Evolutionary conservation across 2,888 invertebrate species (phyloP).

Genomic region (Aporophyla nigra): DNA sequence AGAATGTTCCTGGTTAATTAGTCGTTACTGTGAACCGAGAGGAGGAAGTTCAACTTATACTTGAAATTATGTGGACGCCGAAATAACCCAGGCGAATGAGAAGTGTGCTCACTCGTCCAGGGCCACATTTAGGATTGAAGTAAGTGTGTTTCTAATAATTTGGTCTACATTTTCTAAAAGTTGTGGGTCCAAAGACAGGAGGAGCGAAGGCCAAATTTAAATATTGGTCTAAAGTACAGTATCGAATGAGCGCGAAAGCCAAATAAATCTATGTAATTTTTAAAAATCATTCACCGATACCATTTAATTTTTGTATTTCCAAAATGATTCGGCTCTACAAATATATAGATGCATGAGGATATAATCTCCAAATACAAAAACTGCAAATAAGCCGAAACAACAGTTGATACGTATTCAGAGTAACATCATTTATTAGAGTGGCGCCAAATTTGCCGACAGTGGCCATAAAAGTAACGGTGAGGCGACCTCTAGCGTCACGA

Average conservation of each 20-base stretch:
- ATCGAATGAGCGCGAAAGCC: no score
- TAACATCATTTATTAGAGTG: conserved; percentile 51
- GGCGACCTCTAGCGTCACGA: conserved; percentile 58
- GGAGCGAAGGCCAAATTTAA: no score
- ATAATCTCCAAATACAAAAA: neutral
- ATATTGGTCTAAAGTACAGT: neutral
- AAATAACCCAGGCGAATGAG: no score
- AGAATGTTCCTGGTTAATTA: no score
- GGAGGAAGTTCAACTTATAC: no score
- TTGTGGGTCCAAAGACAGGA: no score
- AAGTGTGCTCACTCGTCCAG: no score
- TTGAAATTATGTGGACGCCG: no score
- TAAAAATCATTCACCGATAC: neutral
- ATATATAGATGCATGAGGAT: neutral
- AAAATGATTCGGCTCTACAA: neutral
- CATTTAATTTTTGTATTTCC: neutral
- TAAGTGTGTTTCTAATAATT: no score
- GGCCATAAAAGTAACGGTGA: conserved; percentile 72
- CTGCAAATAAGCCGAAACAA: neutral
- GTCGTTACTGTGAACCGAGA: no score
- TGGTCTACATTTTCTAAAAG: neutral
- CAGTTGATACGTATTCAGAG: conserved; percentile 7
- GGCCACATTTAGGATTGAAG: no score
- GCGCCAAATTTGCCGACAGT: conserved; percentile 75
- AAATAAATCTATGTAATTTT: neutral